Evolutionary conservation across 2,888 invertebrate species (phyloP), one percentile per base, ranked within the genome.

Genomic region (Ommatoiulus sabulosus): DNA sequence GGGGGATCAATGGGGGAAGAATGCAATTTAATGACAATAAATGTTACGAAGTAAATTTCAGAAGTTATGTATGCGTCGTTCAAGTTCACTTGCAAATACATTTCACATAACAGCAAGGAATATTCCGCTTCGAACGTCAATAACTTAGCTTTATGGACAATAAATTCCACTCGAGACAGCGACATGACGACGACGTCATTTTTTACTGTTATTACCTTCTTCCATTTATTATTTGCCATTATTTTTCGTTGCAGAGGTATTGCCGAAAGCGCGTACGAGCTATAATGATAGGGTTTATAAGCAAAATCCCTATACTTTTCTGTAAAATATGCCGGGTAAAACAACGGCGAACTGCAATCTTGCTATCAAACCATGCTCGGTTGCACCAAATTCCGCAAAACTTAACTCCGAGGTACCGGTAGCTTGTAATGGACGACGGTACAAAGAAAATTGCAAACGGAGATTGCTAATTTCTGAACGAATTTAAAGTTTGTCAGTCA

Each of bases 181-280:
- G 63, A 63, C 63, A 63, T 63, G 63, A 63, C 63, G 63, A 20
- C 63, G 63, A 63, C 63, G 63, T 63, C 63, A 63, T 20, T 63
- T 63, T 63, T 63, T 63, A 63, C 63, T 63, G 63, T 63, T 63
- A 63, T 63, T 63, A 63, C 63, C 63, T n/a, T 63, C 63, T 63
- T 20, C 63, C 63, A 63, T 63, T 63, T 63, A 63, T 63, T 63
- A 63, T 63, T 63, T 63, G 63, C 63, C 63, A 20, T 63, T 63
- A 63, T 63, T 63, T 63, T 63, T 63, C 63, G n/a, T 20, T 63
- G 20, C 63, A 63, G 15, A 63, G 20, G 6, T 15, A 8, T 15
- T 63, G 57, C 15, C 57, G 57, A 57, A 57, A 57, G 57, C 57
- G 15, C 57, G 6, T 20, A 63, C 63, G 63, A 63, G 63, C 63